Evolutionary conservation across 2,888 invertebrate species (phyloP).

Genomic region (Athrips mouffetella): DNA sequence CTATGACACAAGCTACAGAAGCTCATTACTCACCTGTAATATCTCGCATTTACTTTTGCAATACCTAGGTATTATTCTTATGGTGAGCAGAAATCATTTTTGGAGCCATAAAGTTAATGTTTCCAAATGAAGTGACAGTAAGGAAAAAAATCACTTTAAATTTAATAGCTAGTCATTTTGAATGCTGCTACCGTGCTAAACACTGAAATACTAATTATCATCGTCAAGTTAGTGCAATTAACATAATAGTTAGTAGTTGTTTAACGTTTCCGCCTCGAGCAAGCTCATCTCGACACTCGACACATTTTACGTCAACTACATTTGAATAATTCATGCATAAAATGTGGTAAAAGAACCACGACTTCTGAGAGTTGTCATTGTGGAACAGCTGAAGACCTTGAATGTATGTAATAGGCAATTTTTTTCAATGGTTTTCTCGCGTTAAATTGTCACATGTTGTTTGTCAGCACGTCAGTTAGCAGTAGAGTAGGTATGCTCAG

Average conservation of each 20-base stretch:
- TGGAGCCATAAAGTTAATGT: background rate
- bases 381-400: background rate
- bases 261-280: background rate
- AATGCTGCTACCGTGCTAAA: background rate
- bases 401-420: background rate
- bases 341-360: slow-evolving; percentile 1
- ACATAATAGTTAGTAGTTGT: slow-evolving; percentile 9
- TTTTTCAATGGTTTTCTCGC: too few relatives aligned
- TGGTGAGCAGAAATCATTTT: too few relatives aligned
- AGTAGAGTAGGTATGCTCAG: too few relatives aligned
- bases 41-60: too few relatives aligned
- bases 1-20: too few relatives aligned
- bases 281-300: background rate
- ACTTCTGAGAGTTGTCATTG: background rate
- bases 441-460: too few relatives aligned
- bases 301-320: background rate
- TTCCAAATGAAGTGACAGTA: too few relatives aligned
- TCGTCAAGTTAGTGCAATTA: slow-evolving; percentile 33
- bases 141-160: background rate
- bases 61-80: too few relatives aligned
- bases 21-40: too few relatives aligned
- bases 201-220: slow-evolving; percentile 36
- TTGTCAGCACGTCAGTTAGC: too few relatives aligned
- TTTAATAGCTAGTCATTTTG: background rate
- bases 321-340: slow-evolving; percentile 11